These are phyloP conservation scores for Argyrosomus japonicus DNA, from an alignment of 2,113 vertebrate genomes.

Conservation along the genomic window DNA sequence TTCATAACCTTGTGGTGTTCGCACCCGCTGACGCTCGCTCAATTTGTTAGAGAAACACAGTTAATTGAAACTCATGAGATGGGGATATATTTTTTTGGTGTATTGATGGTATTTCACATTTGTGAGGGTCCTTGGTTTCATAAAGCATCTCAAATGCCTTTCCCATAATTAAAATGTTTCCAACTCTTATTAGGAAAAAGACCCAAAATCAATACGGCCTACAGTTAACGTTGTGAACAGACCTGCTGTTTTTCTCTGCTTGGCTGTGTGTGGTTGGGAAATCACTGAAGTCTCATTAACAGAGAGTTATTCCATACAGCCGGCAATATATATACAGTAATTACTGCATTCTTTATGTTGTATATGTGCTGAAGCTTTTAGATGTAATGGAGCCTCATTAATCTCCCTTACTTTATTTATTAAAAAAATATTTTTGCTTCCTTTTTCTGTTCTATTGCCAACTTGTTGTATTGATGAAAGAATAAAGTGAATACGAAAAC, in stretches of 20 bases:
- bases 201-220: slow-evolving; percentile 53
- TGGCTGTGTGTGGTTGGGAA: slow-evolving; percentile 12
- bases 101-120: slow-evolving; percentile 41
- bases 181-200: slow-evolving; percentile 45
- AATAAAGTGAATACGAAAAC: not conserved
- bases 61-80: slow-evolving; percentile 35
- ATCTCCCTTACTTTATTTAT: slow-evolving; percentile 18
- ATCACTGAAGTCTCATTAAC: slow-evolving; percentile 43
- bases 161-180: slow-evolving; percentile 44
- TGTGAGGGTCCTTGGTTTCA: slow-evolving; percentile 28
- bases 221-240: not conserved
- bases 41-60: slow-evolving; percentile 26
- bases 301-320: slow-evolving; percentile 38
- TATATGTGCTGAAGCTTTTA: slow-evolving; percentile 24
- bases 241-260: slow-evolving; percentile 14
- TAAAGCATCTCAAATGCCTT: slow-evolving; percentile 44
- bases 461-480: not conserved
- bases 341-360: slow-evolving; percentile 35
- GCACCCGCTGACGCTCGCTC: not conserved
- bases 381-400: slow-evolving; percentile 20
- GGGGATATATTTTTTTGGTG: slow-evolving; percentile 22
- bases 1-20: not conserved
- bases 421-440: not conserved
- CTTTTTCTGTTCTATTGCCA: not conserved
- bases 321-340: slow-evolving; percentile 23